These are phyloP conservation scores for Eudorcas thomsonii DNA, from an alignment of 2,113 vertebrate species.

Conservation along the genomic window DNA sequence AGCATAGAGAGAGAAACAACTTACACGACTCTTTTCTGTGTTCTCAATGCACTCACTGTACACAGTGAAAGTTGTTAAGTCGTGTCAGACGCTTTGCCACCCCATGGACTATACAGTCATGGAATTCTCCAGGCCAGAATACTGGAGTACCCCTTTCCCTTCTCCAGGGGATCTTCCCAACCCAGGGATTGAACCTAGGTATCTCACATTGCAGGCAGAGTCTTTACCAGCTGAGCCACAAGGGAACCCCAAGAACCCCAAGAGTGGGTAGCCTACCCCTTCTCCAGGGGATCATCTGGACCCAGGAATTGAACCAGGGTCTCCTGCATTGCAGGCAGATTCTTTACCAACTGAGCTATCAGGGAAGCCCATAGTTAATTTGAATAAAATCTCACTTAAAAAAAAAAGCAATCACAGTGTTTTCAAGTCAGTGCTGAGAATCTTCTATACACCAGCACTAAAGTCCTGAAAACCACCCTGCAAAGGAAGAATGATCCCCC, in stretches of 20 bases:
- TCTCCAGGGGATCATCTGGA: background rate
- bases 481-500: background rate
- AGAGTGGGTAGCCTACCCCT: background rate
- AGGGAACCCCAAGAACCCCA: background rate
- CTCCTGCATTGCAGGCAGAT: background rate
- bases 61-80: background rate
- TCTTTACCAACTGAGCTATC: background rate
- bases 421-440: background rate
- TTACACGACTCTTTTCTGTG: background rate
- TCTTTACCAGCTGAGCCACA: background rate
- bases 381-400: background rate
- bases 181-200: background rate
- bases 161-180: background rate
- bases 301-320: background rate
- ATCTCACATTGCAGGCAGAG: background rate
- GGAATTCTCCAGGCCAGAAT: background rate
- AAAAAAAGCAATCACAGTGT: background rate
- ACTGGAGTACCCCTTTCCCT: background rate
- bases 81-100: background rate
- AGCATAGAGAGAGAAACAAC: background rate
- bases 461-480: background rate
- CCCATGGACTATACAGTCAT: background rate
- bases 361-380: background rate
- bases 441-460: background rate
- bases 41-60: background rate